phyloP scores from a whole-genome alignment of 2,797 vertebrate species.

The Sorex maritimensis region DNA sequence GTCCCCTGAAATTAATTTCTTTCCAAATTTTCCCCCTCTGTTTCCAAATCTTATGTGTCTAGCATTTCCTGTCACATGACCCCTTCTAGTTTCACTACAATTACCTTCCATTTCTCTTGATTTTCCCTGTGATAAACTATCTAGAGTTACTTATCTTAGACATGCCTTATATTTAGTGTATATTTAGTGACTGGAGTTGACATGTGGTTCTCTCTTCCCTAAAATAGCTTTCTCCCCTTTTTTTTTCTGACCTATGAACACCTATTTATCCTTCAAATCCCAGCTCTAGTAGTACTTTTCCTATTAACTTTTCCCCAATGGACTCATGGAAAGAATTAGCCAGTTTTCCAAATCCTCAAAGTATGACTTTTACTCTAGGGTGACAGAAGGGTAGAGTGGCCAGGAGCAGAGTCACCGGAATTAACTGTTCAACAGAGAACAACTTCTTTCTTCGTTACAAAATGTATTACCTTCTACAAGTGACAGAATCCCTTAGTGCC shows the following conservation, averaged over 20 bases:
- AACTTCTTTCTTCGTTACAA: background rate
- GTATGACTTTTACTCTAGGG: background rate
- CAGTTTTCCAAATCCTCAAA: background rate
- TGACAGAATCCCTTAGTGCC: background rate
- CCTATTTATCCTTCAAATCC: slow-evolving; percentile 11
- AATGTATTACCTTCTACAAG: background rate
- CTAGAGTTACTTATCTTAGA: background rate
- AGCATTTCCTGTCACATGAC: background rate
- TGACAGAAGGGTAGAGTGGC: background rate
- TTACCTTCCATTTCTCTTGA: background rate
- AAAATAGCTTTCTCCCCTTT: background rate
- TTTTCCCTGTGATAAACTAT: background rate
- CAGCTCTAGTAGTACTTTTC: slow-evolving; percentile 1
- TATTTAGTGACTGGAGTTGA: too few relatives aligned
- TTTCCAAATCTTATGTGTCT: background rate
- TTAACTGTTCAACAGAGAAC: background rate
- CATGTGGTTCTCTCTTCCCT: background rate
- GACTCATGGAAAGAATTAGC: background rate
- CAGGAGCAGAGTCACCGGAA: background rate
- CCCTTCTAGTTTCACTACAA: too few relatives aligned
- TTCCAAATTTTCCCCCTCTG: background rate
- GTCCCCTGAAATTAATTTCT: background rate
- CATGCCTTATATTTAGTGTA: background rate
- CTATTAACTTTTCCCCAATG: background rate
- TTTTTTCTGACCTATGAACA: background rate